These are phyloP conservation scores for Drosophila paranaensis DNA, from an alignment of 2,888 invertebrate genomes.

Conservation along the genomic window DNA sequence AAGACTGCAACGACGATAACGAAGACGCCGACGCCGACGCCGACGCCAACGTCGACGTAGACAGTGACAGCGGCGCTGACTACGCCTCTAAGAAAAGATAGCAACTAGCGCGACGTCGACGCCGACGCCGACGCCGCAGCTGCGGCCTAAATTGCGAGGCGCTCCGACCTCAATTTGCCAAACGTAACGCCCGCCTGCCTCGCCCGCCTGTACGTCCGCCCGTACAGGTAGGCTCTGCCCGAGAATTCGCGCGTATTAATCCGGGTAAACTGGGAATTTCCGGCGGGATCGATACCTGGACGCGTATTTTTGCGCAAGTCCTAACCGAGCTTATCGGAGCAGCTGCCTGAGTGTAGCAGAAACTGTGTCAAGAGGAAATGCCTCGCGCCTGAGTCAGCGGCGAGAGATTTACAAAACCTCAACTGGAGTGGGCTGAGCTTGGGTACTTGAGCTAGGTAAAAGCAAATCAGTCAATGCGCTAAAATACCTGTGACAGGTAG, in stretches of 20 bases:
- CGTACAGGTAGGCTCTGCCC: background rate
- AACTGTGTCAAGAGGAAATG: slow-evolving; percentile 74
- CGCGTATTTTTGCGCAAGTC: slow-evolving; percentile 35
- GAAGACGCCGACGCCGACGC: slow-evolving; percentile 5
- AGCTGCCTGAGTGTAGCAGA: slow-evolving; percentile 6
- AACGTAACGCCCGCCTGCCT: background rate
- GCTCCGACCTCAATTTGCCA: slow-evolving; percentile 45
- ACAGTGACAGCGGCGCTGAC: background rate
- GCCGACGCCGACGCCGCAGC: slow-evolving; percentile 11
- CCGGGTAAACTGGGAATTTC: slow-evolving; percentile 10
- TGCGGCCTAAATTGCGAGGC: slow-evolving; percentile 41
- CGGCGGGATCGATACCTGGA: slow-evolving; percentile 9
- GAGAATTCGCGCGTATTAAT: background rate
- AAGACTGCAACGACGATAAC: slow-evolving; percentile 52
- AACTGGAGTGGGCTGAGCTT: background rate
- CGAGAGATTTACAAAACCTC: no score
- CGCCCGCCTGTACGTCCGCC: background rate
- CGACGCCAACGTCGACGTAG: slow-evolving; percentile 7
- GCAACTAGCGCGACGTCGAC: slow-evolving; percentile 14
- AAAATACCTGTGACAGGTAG: slow-evolving; percentile 7
- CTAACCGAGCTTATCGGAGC: slow-evolving; percentile 9
- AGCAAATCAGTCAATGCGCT: background rate
- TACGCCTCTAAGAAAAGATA: slow-evolving; percentile 2
- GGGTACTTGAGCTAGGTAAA: background rate
- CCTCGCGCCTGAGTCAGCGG: slow-evolving; percentile 44